These are phyloP conservation scores for Acleris sparsana DNA, from an alignment of 2,888 invertebrate species.

Conservation along the genomic window DNA sequence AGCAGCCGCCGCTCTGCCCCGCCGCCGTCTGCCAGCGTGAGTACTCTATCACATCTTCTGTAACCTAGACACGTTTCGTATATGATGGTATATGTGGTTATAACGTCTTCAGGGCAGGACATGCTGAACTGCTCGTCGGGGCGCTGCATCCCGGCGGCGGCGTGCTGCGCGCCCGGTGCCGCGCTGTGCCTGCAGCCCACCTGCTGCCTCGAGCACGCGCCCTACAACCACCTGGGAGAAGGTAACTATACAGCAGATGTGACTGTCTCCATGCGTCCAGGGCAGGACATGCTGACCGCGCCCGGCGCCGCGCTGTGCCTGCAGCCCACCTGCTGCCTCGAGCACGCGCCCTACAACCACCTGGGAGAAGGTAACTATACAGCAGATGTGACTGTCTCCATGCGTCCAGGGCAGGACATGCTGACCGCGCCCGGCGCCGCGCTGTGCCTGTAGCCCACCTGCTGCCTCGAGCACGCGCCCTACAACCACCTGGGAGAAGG, in stretches of 20 bases:
- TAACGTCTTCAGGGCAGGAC: slow-evolving; percentile 50
- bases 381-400: too few relatives aligned
- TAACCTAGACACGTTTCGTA: not conserved
- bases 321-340: slow-evolving; percentile 72
- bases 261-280: too few relatives aligned
- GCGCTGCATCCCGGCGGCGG: slow-evolving; percentile 79
- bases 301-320: slow-evolving; percentile 58
- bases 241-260: not conserved
- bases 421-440: slow-evolving; percentile 65
- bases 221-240: slow-evolving; percentile 11
- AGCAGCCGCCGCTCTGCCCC: slow-evolving; percentile 58
- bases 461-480: slow-evolving; percentile 65
- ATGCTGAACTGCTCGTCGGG: slow-evolving; percentile 81
- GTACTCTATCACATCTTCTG: slow-evolving; percentile 37
- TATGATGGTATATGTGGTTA: too few relatives aligned
- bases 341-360: slow-evolving; percentile 48
- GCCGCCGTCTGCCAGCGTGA: slow-evolving; percentile 59
- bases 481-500: slow-evolving; percentile 15
- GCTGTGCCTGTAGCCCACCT: slow-evolving; percentile 67
- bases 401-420: slow-evolving; percentile 54
- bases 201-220: slow-evolving; percentile 68
- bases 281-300: slow-evolving; percentile 73
- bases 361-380: slow-evolving; percentile 1
- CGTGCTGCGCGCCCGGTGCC: slow-evolving; percentile 74
- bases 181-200: slow-evolving; percentile 65